phyloP scores from a whole-genome alignment of 2,888 invertebrate species.

The Philaethria dido region DNA sequence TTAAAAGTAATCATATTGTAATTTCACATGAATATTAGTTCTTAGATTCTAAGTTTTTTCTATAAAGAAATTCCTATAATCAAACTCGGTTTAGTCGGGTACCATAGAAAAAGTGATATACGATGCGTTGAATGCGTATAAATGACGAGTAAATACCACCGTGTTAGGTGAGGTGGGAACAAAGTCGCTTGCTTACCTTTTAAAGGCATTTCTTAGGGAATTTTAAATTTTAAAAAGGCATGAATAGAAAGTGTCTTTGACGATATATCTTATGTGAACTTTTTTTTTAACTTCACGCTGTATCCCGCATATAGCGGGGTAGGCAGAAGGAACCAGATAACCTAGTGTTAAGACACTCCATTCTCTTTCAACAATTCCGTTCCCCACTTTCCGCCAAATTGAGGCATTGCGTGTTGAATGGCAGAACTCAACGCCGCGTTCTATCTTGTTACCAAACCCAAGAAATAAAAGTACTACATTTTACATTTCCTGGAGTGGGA shows the following conservation, averaged over 20 bases:
- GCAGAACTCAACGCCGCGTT: no score
- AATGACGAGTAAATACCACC: constrained; percentile 11
- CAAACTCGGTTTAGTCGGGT: constrained; percentile 31
- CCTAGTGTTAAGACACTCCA: no score
- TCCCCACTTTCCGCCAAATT: no score
- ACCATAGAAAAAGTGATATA: constrained; percentile 40
- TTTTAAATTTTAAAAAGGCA: not conserved
- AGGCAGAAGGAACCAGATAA: no score
- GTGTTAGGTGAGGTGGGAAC: constrained; percentile 13
- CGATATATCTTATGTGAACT: no score
- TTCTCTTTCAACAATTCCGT: no score
- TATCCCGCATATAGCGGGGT: no score
- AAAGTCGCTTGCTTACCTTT: not conserved
- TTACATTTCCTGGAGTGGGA: no score
- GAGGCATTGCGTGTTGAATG: no score
- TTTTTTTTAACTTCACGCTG: no score
- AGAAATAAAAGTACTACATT: no score
- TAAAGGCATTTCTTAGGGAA: not conserved
- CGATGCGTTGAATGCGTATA: constrained; percentile 28
- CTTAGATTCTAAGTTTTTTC: constrained; percentile 19
- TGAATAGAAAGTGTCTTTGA: not conserved
- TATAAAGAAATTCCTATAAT: constrained; percentile 30
- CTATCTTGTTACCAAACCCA: no score
- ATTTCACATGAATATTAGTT: constrained; percentile 7
- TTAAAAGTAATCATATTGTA: constrained; percentile 15